phyloP scores from a whole-genome alignment of 1,140 invertebrate genomes.

The Grapholita molesta region DNA sequence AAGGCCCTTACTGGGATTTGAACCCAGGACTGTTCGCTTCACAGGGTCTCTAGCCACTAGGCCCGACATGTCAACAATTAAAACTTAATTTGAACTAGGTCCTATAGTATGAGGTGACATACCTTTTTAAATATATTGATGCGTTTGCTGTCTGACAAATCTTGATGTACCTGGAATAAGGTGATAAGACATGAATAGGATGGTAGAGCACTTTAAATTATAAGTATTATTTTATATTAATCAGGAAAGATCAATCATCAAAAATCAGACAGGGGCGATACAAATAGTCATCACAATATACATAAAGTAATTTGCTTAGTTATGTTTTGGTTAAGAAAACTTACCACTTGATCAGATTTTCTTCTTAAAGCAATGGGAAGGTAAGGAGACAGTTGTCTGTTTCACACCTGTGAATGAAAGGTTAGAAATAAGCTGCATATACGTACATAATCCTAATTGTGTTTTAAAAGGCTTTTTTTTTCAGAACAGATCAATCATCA shows the following conservation, averaged over 20 bases:
- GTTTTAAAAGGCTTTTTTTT: not conserved
- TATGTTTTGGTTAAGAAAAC: not conserved
- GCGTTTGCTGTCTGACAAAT: no score
- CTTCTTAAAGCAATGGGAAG: not conserved
- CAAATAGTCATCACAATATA: not conserved
- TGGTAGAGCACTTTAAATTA: no score
- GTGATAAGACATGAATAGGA: no score
- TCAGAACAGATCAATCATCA: constrained; percentile 17
- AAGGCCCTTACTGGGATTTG: no score
- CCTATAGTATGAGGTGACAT: no score
- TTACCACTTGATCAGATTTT: not conserved
- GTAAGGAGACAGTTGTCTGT: not conserved
- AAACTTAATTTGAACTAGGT: no score
- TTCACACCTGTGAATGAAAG: not conserved
- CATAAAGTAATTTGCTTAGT: not conserved
- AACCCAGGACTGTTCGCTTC: no score
- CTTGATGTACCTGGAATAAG: no score
- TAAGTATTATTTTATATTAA: not conserved
- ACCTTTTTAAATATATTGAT: no score
- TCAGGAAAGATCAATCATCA: constrained; percentile 9
- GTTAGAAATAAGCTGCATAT: not conserved
- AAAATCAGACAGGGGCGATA: not conserved
- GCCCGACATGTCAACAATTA: no score
- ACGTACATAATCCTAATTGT: not conserved
- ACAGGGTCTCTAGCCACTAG: no score